Conservation (phyloP, 2,113 vertebrate genomes). For the Anas platyrhynchos region DNA sequence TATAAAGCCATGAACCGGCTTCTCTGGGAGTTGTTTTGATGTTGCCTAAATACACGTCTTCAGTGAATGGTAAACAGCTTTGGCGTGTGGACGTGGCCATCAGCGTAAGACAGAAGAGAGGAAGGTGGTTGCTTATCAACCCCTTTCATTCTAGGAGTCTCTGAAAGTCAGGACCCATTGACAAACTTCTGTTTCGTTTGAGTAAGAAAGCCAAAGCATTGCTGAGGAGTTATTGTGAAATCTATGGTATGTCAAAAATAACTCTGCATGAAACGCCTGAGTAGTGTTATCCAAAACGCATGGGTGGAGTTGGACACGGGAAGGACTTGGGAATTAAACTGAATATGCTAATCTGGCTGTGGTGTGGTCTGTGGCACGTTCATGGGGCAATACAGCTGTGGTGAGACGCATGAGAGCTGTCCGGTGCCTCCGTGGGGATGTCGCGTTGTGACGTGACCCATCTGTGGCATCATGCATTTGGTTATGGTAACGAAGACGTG, state of each 20-base stretch:
- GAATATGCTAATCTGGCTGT: slow-evolving; percentile 6
- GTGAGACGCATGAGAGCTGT: slow-evolving; percentile 45
- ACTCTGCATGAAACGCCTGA: neutral
- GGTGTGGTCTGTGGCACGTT: slow-evolving; percentile 36
- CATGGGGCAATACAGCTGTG: slow-evolving; percentile 49
- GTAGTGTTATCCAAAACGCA: slow-evolving; percentile 5
- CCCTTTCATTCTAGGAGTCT: neutral
- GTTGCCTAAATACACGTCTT: neutral
- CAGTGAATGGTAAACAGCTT: neutral
- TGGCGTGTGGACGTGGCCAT: neutral
- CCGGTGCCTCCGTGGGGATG: slow-evolving; percentile 33
- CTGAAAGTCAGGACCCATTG: neutral
- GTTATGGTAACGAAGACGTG: neutral
- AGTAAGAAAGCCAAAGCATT: neutral
- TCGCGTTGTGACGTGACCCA: neutral
- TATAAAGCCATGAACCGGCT: neutral
- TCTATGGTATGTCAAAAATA: too few relatives aligned
- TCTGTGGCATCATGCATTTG: neutral
- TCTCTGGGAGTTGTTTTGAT: slow-evolving; percentile 15
- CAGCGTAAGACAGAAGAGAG: neutral
- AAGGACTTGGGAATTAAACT: slow-evolving; percentile 31
- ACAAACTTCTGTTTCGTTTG: neutral
- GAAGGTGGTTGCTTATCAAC: neutral
- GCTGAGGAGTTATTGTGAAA: neutral
- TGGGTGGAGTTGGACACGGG: neutral